A percentile compares a stretch with the other conserved stretches of the same genome.
phyloP scores from a whole-genome alignment of 53 echinoderm and acorn worm genomes.

The Echinometra lucunter region DNA sequence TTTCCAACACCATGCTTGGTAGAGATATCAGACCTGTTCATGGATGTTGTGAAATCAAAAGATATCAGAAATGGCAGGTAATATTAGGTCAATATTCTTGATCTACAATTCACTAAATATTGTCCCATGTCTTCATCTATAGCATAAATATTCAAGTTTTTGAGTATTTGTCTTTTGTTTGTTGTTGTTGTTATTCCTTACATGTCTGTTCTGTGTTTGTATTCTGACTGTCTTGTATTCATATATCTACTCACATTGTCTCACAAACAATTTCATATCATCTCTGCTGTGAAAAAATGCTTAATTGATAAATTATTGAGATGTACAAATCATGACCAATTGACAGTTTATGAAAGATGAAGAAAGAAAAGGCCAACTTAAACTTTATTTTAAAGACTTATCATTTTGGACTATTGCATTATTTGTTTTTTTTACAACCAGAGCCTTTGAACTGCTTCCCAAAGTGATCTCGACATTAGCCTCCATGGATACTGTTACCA shows the following conservation, averaged over 20 bases:
- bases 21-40: slow-evolving; percentile 80
- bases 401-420: not conserved
- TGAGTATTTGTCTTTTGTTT: not conserved
- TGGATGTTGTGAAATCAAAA: slow-evolving; percentile 78
- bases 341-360: not conserved
- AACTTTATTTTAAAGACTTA: not conserved
- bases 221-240: not conserved
- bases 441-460: slow-evolving; percentile 90
- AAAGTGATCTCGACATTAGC: slow-evolving; percentile 88
- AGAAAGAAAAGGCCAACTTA: not conserved
- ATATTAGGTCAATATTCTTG: not conserved
- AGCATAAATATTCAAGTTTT: not conserved
- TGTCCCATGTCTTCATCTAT: not conserved
- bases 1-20: slow-evolving; percentile 77
- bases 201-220: not conserved
- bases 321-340: too few relatives aligned
- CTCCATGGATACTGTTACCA: slow-evolving; percentile 86
- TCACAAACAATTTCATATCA: not conserved
- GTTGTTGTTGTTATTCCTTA: not conserved
- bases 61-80: slow-evolving; percentile 85
- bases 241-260: not conserved
- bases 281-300: too few relatives aligned
- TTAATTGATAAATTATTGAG: too few relatives aligned
- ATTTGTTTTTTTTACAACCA: slow-evolving; percentile 37
- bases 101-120: not conserved